phyloP scores from a whole-genome alignment of 2,113 vertebrate genomes.

The Balaenoptera acutorostrata region DNA sequence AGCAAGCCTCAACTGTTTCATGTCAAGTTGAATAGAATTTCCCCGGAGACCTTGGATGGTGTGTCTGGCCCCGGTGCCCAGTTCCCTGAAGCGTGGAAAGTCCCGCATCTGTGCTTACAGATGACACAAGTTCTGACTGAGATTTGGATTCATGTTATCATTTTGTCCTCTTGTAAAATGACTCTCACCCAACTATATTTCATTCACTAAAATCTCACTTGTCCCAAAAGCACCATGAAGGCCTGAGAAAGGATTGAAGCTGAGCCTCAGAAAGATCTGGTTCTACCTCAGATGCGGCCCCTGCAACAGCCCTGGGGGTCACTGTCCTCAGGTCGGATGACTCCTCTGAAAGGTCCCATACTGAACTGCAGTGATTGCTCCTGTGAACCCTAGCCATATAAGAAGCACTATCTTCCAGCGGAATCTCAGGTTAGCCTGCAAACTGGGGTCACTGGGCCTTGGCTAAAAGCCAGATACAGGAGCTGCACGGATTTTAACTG shows the following conservation, averaged over 20 bases:
- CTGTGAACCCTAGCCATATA: not conserved
- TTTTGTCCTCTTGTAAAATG: not conserved
- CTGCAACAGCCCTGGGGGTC: too few relatives aligned
- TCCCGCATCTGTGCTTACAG: not conserved
- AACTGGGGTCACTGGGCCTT: too few relatives aligned
- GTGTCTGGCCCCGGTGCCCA: rapidly evolving
- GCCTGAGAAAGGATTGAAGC: not conserved
- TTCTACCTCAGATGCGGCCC: not conserved
- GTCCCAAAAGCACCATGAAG: not conserved
- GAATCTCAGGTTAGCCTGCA: not conserved
- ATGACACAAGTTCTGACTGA: not conserved
- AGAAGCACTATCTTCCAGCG: not conserved
- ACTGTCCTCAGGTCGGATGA: rapidly evolving
- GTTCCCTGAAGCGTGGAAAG: not conserved
- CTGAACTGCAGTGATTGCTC: not conserved
- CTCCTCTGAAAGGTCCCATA: not conserved
- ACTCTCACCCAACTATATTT: too few relatives aligned
- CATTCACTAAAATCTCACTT: not conserved
- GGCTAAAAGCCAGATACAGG: rapidly evolving
- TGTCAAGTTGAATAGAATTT: not conserved
- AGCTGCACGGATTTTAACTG: not conserved
- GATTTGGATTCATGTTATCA: not conserved
- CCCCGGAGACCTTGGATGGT: not conserved
- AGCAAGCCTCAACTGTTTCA: not conserved
- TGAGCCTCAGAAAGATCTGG: not conserved